Evolutionary conservation across 2,888 invertebrate species (phyloP).

Genomic region (Folsomia candida): DNA sequence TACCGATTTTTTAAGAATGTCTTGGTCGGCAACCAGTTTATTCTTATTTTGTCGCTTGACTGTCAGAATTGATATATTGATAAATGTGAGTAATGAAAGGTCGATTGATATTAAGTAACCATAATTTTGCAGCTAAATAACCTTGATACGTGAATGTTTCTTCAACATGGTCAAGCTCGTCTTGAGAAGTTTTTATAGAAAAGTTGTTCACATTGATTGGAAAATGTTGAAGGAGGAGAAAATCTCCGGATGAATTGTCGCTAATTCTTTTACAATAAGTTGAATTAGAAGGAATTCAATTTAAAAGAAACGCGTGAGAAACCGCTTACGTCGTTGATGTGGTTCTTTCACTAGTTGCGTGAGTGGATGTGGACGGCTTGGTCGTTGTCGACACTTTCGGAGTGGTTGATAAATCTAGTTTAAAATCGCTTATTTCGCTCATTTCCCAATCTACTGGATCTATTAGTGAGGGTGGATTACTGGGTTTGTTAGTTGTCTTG

Average conservation of each 20-base stretch:
- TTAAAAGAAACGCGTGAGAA: no score
- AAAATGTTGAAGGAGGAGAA: background rate
- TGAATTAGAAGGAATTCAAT: no score
- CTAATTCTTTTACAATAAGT: no score
- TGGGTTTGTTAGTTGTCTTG: no score
- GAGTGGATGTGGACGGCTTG: no score
- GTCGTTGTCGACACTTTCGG: no score
- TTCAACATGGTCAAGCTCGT: conserved; percentile 14
- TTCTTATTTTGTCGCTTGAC: conserved; percentile 19
- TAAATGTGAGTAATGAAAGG: background rate
- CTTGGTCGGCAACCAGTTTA: background rate
- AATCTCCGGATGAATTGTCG: background rate
- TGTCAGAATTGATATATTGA: conserved; percentile 12
- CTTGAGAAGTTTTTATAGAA: background rate
- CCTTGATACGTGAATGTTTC: conserved; percentile 38
- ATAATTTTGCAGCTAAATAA: background rate
- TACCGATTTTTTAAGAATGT: background rate
- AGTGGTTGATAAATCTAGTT: no score
- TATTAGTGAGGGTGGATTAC: no score
- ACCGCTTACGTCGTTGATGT: background rate
- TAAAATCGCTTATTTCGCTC: no score
- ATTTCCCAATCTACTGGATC: no score
- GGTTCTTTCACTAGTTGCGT: background rate
- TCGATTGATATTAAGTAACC: no score
- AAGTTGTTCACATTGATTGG: background rate